Percentiles rank a stretch among this genome's conserved stretches.
phyloP scores from a whole-genome alignment of 2,888 invertebrate species.

The Leptarthrus brevirostris region DNA sequence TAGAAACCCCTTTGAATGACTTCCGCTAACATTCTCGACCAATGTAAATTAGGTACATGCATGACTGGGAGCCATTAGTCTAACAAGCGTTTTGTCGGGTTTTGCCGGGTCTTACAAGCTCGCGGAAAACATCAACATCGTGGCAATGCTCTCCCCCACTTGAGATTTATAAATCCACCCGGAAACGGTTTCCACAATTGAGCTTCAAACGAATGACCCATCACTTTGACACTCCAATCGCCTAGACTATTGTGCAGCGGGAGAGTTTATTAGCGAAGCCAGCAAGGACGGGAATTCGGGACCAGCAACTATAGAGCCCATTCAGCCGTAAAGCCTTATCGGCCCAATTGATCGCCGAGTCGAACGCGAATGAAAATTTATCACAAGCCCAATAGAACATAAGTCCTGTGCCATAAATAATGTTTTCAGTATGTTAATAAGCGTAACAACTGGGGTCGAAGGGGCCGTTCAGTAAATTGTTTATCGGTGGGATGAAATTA shows the following conservation, averaged over 20 bases:
- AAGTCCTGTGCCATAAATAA: constrained; percentile 51
- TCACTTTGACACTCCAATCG: constrained; percentile 17
- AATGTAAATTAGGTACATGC: constrained; percentile 24
- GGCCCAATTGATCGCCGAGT: constrained; percentile 43
- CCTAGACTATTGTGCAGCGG: background rate
- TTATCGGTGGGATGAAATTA: background rate
- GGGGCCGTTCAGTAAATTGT: background rate
- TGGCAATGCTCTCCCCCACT: background rate
- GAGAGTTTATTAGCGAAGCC: background rate
- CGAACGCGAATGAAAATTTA: constrained; percentile 49
- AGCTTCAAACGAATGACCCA: constrained; percentile 3
- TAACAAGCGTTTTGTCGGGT: constrained; percentile 22
- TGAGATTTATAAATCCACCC: background rate
- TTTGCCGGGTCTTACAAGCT: constrained; percentile 4
- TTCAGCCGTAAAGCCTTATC: constrained; percentile 43
- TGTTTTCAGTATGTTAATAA: constrained; percentile 53
- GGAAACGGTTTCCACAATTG: constrained; percentile 12
- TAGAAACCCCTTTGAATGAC: background rate
- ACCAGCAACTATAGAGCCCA: too few species aligned
- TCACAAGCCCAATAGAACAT: constrained; percentile 50
- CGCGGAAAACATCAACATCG: constrained; percentile 7
- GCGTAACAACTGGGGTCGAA: constrained; percentile 28
- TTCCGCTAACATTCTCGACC: constrained; percentile 4
- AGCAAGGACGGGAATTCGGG: background rate
- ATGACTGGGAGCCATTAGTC: constrained; percentile 34